These are phyloP conservation scores for Acrocephalus kingi DNA, from an alignment of 2,113 vertebrate species.

Conservation along the genomic window DNA sequence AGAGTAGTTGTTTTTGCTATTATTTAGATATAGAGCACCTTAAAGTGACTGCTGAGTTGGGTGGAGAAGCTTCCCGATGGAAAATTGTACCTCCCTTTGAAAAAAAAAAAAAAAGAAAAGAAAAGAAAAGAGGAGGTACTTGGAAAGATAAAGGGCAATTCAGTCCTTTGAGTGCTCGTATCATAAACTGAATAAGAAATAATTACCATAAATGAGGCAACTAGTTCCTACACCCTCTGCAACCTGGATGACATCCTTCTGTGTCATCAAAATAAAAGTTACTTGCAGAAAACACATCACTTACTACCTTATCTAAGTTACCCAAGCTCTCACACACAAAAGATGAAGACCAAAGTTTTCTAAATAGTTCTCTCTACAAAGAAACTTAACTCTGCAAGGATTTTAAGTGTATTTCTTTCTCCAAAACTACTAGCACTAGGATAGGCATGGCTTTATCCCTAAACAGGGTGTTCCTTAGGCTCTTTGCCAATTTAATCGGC, in stretches of 20 bases:
- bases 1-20: not conserved
- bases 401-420: conserved; percentile 42
- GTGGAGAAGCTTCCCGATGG: not conserved
- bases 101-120: not conserved
- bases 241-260: conserved; percentile 52
- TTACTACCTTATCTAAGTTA: conserved; percentile 3
- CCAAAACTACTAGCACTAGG: conserved; percentile 47
- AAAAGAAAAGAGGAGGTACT: not conserved
- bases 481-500: conserved; percentile 63
- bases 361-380: not conserved
- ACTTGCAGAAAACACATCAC: not conserved
- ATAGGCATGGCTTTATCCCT: conserved; percentile 56
- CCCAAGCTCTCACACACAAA: not conserved
- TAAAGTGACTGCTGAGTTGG: not conserved
- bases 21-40: not conserved
- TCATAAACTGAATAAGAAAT: conserved; percentile 18
- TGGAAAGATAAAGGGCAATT: conserved; percentile 41
- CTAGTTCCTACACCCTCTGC: conserved; percentile 55
- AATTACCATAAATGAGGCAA: conserved; percentile 55
- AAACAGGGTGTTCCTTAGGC: conserved; percentile 72
- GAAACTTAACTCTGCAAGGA: conserved; percentile 9
- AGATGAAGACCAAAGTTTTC: not conserved
- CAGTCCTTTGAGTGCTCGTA: conserved; percentile 24
- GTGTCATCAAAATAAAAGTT: conserved; percentile 57
- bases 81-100: not conserved